Evolutionary conservation across 2,888 invertebrate species (phyloP).

Genomic region (Harpalus rufipes): DNA sequence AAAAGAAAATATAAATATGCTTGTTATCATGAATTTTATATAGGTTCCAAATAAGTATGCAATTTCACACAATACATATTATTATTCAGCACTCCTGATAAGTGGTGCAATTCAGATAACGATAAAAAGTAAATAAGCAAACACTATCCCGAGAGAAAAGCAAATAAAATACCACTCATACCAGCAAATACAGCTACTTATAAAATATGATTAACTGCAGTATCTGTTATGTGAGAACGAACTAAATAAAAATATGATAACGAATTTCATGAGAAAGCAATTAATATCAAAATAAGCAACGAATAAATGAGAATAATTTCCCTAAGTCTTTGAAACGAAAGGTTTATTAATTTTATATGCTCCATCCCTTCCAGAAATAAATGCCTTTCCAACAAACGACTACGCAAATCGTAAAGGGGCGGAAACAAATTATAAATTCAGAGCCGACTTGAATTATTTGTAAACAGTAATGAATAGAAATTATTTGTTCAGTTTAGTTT

Average conservation of each 20-base stretch:
- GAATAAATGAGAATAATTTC: slow-evolving; percentile 16
- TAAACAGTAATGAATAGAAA: slow-evolving; percentile 35
- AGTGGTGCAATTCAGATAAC: slow-evolving; percentile 34
- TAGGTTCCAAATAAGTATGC: too few species aligned
- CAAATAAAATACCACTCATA: slow-evolving; percentile 16
- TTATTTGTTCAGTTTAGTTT: slow-evolving; percentile 26
- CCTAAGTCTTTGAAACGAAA: slow-evolving; percentile 2
- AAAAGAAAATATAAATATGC: too few species aligned
- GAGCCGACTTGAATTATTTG: slow-evolving; percentile 29
- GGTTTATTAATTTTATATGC: slow-evolving; percentile 32
- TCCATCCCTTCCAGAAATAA: slow-evolving; percentile 18
- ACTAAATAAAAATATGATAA: neutral
- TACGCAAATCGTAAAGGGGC: neutral
- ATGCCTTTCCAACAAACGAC: slow-evolving; percentile 14
- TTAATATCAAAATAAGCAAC: neutral
- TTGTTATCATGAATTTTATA: too few species aligned
- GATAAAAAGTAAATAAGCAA: slow-evolving; percentile 32
- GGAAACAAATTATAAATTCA: slow-evolving; percentile 47
- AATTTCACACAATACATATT: slow-evolving; percentile 11
- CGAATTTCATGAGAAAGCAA: neutral
- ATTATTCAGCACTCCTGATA: slow-evolving; percentile 23
- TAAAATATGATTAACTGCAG: slow-evolving; percentile 9
- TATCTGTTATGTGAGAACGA: neutral
- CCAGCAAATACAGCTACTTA: neutral
- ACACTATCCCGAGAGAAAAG: slow-evolving; percentile 7